phyloP scores from a whole-genome alignment of 2,113 vertebrate genomes.

The Leuciscus idus region DNA sequence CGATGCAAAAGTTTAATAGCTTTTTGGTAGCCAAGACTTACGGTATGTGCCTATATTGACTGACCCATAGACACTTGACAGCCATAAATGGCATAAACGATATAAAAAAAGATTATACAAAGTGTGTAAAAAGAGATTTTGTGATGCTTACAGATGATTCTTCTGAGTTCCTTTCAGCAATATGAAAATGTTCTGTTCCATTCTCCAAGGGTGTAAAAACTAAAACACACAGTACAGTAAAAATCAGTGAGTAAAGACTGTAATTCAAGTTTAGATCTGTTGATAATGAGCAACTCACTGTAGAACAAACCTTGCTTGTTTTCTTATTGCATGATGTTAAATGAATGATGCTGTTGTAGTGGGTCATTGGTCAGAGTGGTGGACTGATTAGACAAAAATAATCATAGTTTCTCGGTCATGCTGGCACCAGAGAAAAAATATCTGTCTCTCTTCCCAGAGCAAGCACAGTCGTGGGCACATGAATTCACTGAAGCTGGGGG shows the following conservation, averaged over 20 bases:
- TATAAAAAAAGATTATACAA: not conserved
- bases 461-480: not conserved
- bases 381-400: constrained; percentile 30
- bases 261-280: constrained; percentile 37
- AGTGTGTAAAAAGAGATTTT: not conserved
- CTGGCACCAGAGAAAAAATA: constrained; percentile 26
- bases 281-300: not conserved
- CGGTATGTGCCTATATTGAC: not conserved
- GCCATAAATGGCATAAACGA: not conserved
- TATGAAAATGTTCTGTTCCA: constrained; percentile 79
- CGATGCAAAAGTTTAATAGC: not conserved
- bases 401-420: constrained; percentile 19
- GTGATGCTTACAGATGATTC: constrained; percentile 73
- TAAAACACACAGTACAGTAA: constrained; percentile 68
- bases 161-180: constrained; percentile 78
- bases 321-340: not conserved
- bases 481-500: constrained; percentile 4
- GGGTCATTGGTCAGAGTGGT: constrained; percentile 8
- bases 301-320: constrained; percentile 1
- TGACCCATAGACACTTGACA: not conserved
- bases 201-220: constrained; percentile 93
- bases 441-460: not conserved
- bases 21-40: not conserved
- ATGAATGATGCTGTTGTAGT: not conserved
- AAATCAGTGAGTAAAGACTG: constrained; percentile 54